These are phyloP conservation scores for Cantharis rustica DNA, from an alignment of 2,888 invertebrate genomes.

Conservation along the genomic window DNA sequence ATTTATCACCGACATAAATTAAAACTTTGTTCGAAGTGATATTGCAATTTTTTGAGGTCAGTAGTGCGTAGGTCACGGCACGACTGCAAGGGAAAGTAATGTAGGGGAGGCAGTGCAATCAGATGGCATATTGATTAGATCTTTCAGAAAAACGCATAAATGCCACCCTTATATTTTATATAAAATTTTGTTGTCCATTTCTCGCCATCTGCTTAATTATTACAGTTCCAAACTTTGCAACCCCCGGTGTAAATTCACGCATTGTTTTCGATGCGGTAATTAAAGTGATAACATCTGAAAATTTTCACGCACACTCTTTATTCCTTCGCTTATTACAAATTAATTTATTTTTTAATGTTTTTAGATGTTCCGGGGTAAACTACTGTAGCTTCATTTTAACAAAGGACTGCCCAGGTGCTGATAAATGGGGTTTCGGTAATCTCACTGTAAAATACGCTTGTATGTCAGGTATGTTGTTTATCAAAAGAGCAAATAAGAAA, in stretches of 20 bases:
- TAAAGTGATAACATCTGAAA: neutral
- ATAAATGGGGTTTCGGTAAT: constrained; percentile 68
- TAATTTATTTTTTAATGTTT: constrained; percentile 33
- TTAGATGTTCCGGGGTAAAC: constrained; percentile 75
- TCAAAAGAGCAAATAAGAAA: constrained; percentile 1
- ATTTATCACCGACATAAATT: neutral
- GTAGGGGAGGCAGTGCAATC: constrained; percentile 10
- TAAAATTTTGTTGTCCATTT: constrained; percentile 9
- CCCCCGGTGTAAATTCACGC: neutral
- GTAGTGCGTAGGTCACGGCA: constrained; percentile 16
- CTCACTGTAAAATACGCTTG: constrained; percentile 75
- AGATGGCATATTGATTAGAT: constrained; percentile 20
- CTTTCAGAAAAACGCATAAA: constrained; percentile 14
- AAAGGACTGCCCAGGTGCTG: constrained; percentile 68
- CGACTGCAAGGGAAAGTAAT: constrained; percentile 1
- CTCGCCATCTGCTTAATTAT: constrained; percentile 17
- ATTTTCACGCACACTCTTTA: neutral
- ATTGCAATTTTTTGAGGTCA: neutral
- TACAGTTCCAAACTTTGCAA: constrained; percentile 2
- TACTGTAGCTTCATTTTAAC: constrained; percentile 73
- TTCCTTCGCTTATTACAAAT: neutral
- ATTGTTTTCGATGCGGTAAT: neutral
- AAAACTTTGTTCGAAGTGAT: neutral
- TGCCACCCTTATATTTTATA: constrained; percentile 12
- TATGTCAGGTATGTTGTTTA: constrained; percentile 67